These are phyloP conservation scores for Oxyruncus cristatus DNA, from an alignment of 2,113 vertebrate genomes.

Conservation along the genomic window DNA sequence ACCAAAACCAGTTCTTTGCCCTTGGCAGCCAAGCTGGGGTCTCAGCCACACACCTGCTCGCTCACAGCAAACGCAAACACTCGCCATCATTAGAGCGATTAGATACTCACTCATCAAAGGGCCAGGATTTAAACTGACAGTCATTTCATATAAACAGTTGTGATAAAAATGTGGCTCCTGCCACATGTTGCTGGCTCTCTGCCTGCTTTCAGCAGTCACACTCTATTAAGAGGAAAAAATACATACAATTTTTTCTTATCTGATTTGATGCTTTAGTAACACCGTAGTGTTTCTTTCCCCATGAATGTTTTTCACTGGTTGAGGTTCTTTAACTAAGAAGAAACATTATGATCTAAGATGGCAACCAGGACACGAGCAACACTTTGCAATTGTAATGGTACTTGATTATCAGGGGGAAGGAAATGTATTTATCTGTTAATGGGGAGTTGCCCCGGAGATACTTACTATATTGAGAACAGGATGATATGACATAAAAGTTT, in stretches of 20 bases:
- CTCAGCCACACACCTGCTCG: rapidly evolving
- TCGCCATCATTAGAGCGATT: background rate
- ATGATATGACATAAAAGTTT: background rate
- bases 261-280: background rate
- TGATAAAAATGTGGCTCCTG: constrained; percentile 11
- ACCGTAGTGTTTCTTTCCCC: background rate
- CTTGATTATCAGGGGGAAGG: background rate
- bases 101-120: constrained; percentile 18
- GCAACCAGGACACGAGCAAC: background rate
- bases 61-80: background rate
- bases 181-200: constrained; percentile 27
- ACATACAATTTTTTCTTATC: background rate
- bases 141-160: background rate
- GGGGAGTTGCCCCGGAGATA: background rate
- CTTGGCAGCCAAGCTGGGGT: background rate
- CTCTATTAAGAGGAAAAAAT: background rate
- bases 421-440: background rate
- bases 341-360: background rate
- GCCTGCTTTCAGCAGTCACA: background rate
- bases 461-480: background rate
- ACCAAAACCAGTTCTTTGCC: background rate
- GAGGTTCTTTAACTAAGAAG: background rate
- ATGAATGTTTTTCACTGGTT: background rate
- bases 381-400: rapidly evolving
- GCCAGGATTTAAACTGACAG: constrained; percentile 24